Percentiles rank a stretch among this genome's conserved stretches.
phyloP scores from a whole-genome alignment of 2,888 invertebrate genomes.

The Tortricodes alternella region DNA sequence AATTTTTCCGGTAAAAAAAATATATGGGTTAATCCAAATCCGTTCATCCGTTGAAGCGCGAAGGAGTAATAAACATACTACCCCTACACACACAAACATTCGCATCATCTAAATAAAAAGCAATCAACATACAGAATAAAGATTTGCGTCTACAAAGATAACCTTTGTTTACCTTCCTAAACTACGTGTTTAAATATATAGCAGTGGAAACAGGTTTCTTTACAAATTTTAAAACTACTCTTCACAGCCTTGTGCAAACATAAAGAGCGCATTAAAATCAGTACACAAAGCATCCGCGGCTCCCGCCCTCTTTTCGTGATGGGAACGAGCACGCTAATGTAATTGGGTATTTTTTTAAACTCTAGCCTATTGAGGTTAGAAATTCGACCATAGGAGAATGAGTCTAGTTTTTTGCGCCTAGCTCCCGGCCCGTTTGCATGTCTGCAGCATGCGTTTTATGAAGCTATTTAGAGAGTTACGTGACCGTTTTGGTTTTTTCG shows the following conservation, averaged over 20 bases:
- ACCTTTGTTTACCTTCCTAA: not conserved
- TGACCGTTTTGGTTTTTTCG: conserved; percentile 37
- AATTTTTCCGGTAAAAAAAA: too few species aligned
- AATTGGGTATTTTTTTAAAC: conserved; percentile 61
- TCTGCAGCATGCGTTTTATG: conserved; percentile 43
- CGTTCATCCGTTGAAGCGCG: too few species aligned
- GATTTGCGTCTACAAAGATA: not conserved
- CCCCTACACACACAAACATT: too few species aligned
- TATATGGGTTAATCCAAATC: too few species aligned
- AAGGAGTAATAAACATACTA: too few species aligned
- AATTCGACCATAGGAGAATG: conserved; percentile 2
- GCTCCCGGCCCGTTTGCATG: conserved; percentile 3
- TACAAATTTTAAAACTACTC: not conserved
- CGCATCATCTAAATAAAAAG: too few species aligned
- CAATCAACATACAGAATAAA: too few species aligned
- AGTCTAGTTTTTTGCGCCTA: not conserved
- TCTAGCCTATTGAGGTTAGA: conserved; percentile 48
- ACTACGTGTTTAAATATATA: not conserved
- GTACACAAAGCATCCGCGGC: conserved; percentile 33
- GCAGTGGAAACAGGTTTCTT: not conserved
- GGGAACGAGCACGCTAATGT: conserved; percentile 66
- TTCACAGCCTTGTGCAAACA: not conserved
- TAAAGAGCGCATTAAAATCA: conserved; percentile 9
- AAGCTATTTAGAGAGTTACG: conserved; percentile 43
- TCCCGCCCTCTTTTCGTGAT: conserved; percentile 54